Conservation (phyloP, 2,113 vertebrate genomes). For the Cavia aperea region DNA sequence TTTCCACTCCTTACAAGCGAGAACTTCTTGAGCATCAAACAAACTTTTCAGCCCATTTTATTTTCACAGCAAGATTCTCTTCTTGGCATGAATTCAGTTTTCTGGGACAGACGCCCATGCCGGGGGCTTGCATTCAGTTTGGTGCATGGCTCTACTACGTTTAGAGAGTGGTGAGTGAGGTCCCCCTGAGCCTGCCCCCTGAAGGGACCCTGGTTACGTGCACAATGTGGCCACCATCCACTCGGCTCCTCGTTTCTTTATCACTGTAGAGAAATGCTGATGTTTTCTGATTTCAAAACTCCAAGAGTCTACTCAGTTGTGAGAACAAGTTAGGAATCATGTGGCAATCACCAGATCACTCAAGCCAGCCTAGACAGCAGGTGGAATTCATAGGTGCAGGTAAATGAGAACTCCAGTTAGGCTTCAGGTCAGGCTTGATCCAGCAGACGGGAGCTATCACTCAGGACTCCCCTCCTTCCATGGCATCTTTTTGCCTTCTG, state of each 20-base stretch:
- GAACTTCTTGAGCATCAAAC: not conserved
- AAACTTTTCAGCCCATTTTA: not conserved
- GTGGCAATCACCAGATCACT: not conserved
- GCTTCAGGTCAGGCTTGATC: conserved; percentile 33
- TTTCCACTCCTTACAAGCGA: conserved; percentile 4
- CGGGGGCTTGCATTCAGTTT: rapidly evolving
- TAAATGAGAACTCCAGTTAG: not conserved
- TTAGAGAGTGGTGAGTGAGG: not conserved
- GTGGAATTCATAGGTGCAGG: not conserved
- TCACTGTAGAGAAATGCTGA: not conserved
- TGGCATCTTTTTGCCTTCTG: not conserved
- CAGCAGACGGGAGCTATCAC: not conserved
- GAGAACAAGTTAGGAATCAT: not conserved
- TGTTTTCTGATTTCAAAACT: not conserved
- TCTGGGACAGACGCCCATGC: not conserved
- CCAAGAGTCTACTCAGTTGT: not conserved
- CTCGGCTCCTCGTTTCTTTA: not conserved
- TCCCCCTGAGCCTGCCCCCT: not conserved
- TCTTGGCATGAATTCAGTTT: not conserved
- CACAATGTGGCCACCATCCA: not conserved
- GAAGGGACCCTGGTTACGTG: not conserved
- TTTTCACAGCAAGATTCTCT: not conserved
- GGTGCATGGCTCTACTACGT: not conserved
- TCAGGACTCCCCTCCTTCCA: not conserved
- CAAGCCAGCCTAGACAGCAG: not conserved